A percentile compares a stretch with the other conserved stretches of the same genome.
phyloP scores from a whole-genome alignment of 2,113 vertebrate genomes.

The Fregetta grallaria region DNA sequence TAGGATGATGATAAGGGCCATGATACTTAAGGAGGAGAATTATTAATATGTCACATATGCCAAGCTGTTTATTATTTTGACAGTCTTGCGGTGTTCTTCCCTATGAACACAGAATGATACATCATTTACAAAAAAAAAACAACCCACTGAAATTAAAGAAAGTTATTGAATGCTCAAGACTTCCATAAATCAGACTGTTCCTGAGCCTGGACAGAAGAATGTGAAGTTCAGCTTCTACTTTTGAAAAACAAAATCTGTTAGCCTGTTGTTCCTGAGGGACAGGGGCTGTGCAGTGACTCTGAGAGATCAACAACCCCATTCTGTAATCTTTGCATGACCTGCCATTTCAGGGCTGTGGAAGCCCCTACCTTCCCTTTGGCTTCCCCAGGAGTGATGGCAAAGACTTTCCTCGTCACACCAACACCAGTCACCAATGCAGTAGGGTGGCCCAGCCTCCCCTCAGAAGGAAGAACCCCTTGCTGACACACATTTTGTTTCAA shows the following conservation, averaged over 20 bases:
- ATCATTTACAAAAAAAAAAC: neutral
- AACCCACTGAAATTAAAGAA: neutral
- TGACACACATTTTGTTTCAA: neutral
- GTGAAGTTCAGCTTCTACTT: neutral
- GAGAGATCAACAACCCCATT: neutral
- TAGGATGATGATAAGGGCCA: neutral
- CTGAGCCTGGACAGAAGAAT: neutral
- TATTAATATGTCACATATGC: neutral
- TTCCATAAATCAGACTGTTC: neutral
- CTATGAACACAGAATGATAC: neutral
- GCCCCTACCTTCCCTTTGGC: neutral
- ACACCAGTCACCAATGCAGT: fast-evolving
- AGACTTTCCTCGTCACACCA: neutral
- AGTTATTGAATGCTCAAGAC: neutral
- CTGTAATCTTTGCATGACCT: neutral
- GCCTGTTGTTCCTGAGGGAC: neutral
- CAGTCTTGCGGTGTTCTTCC: neutral
- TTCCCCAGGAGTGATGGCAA: neutral
- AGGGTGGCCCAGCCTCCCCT: neutral
- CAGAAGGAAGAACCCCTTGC: slow-evolving; percentile 13
- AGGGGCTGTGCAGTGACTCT: neutral
- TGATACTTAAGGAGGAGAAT: neutral
- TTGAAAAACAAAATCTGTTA: neutral
- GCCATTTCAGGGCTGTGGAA: neutral
- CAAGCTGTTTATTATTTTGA: neutral